Evolutionary conservation across 2,888 invertebrate genomes (phyloP).

Genomic region (Stramonita haemastoma): DNA sequence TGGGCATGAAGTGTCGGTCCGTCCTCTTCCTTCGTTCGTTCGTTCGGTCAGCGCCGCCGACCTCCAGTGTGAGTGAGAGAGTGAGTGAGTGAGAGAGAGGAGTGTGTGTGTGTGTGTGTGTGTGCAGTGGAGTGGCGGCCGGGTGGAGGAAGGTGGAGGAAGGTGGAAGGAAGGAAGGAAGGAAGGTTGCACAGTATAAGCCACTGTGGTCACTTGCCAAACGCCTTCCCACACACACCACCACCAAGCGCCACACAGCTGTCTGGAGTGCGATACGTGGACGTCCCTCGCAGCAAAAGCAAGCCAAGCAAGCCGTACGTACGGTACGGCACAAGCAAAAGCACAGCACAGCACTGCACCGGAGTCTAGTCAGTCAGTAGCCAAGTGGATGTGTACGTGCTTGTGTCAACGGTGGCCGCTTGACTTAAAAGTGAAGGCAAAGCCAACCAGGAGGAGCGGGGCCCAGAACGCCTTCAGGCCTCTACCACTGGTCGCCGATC

Average conservation of each 20-base stretch:
- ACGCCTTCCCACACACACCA: not conserved
- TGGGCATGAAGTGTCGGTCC: conserved; percentile 6
- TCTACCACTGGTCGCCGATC: not conserved
- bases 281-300: conserved; percentile 10
- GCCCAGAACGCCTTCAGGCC: conserved; percentile 26
- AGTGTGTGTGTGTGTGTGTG: no score
- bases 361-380: not conserved
- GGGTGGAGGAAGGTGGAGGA: no score
- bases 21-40: not conserved
- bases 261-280: conserved; percentile 11
- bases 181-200: no score
- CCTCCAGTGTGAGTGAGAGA: no score
- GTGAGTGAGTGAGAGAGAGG: no score
- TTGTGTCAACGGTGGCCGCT: conserved; percentile 29
- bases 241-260: not conserved
- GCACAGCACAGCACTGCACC: not conserved
- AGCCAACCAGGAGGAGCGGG: conserved; percentile 3
- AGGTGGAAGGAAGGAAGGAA: no score
- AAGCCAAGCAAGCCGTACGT: no score
- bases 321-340: conserved; percentile 31
- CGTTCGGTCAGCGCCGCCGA: conserved; percentile 4
- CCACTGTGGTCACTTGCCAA: not conserved
- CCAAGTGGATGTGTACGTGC: conserved; percentile 38
- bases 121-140: no score
- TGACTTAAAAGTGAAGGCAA: conserved; percentile 35